Evolutionary conservation across 2,888 invertebrate species (phyloP).

Genomic region (Coelopa pilipes): DNA sequence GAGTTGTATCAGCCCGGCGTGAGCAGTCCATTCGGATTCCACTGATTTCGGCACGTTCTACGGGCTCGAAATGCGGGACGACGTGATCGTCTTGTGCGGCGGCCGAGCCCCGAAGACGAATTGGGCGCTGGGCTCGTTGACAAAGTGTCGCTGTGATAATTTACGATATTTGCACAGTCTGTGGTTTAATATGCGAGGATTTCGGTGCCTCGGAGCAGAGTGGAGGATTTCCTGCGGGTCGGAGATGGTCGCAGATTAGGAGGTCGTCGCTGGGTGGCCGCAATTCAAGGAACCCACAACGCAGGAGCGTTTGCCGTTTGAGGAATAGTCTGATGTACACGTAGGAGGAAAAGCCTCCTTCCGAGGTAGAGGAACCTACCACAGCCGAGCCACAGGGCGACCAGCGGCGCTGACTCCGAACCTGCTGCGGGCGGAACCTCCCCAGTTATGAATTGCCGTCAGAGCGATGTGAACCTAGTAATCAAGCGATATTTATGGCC

Average conservation of each 20-base stretch:
- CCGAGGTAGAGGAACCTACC: too few relatives aligned
- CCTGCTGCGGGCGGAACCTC: neutral
- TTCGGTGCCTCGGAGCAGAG: neutral
- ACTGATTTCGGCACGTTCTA: constrained; percentile 12
- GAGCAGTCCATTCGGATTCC: neutral
- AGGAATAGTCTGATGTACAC: too few relatives aligned
- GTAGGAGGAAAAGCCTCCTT: too few relatives aligned
- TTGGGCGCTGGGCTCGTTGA: constrained; percentile 18
- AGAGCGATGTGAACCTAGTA: too few relatives aligned
- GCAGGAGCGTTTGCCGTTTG: neutral
- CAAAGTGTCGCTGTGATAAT: constrained; percentile 9
- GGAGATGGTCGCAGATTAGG: neutral
- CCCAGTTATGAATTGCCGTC: too few relatives aligned
- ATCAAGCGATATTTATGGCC: too few relatives aligned
- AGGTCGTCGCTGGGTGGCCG: neutral
- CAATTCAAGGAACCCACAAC: neutral
- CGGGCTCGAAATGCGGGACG: neutral
- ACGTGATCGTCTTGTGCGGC: neutral
- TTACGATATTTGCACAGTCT: constrained; percentile 32
- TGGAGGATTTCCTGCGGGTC: neutral
- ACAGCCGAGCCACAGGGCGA: too few relatives aligned
- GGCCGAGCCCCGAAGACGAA: too few relatives aligned
- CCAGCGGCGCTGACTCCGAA: too few relatives aligned
- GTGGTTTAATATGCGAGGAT: constrained; percentile 18
- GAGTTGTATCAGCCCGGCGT: neutral